A percentile compares a stretch with the other conserved stretches of the same genome.
Conservation (phyloP, 2,888 invertebrate genomes). For the Trichogramma evanescens region DNA sequence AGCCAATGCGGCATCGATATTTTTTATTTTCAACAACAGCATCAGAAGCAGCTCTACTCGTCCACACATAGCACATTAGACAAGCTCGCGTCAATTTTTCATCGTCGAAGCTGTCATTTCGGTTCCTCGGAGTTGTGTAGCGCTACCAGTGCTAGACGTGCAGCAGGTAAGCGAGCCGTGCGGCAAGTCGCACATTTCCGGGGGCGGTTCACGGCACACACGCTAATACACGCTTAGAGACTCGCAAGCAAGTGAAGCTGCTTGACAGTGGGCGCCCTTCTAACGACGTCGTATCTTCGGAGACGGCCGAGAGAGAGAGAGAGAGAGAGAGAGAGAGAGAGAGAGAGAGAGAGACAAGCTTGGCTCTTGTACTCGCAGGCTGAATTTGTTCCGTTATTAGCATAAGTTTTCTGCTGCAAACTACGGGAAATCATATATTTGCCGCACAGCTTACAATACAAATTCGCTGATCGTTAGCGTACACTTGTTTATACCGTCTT, state of each 20-base stretch:
- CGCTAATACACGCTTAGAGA: not conserved
- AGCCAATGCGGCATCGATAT: too few species aligned
- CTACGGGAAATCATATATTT: too few species aligned
- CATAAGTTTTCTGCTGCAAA: constrained; percentile 9
- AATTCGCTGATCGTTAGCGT: too few species aligned
- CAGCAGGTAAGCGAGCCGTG: not conserved
- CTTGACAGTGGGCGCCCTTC: not conserved
- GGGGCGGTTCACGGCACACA: constrained; percentile 1
- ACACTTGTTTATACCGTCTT: too few species aligned
- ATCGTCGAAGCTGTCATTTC: constrained; percentile 13
- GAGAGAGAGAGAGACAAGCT: too few species aligned
- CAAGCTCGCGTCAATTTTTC: not conserved
- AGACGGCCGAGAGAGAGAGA: not conserved
- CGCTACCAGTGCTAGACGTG: not conserved
- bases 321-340: too few species aligned
- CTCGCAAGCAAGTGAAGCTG: not conserved
- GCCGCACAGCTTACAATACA: too few species aligned
- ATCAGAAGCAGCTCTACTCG: too few species aligned
- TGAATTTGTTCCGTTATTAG: constrained; percentile 9
- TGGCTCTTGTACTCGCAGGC: too few species aligned
- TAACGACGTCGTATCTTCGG: constrained; percentile 17
- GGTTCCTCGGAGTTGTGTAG: not conserved
- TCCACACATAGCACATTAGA: too few species aligned
- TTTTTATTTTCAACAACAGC: too few species aligned
- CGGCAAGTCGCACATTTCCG: constrained; percentile 2